Evolutionary conservation across 2,113 vertebrate genomes (phyloP).

Genomic region (Pelodiscus sinensis): DNA sequence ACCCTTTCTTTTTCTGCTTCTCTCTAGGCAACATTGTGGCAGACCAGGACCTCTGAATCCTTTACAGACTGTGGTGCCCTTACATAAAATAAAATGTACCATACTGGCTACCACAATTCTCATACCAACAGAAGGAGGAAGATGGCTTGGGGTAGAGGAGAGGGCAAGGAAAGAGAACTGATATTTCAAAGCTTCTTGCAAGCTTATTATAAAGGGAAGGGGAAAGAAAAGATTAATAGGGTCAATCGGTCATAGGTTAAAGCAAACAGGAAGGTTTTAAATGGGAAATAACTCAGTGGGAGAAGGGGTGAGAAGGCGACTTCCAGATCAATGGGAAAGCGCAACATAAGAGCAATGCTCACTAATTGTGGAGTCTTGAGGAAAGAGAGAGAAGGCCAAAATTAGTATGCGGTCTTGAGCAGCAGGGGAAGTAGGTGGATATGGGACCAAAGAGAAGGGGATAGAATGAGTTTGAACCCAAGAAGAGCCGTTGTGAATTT

Average conservation of each 20-base stretch:
- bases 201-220: background rate
- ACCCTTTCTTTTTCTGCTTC: background rate
- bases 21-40: background rate
- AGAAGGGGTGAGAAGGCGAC: background rate
- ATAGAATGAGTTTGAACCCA: background rate
- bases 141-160: background rate
- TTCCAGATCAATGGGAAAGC: background rate
- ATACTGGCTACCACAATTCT: background rate
- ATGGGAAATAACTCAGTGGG: background rate
- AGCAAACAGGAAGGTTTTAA: constrained; percentile 7
- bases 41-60: background rate
- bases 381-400: background rate
- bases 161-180: background rate
- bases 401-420: background rate
- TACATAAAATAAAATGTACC: background rate
- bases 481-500: background rate
- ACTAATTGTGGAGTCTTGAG: background rate
- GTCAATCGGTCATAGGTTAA: background rate
- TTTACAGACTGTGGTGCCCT: background rate
- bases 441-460: background rate
- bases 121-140: background rate
- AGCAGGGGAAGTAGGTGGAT: background rate
- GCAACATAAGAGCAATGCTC: background rate
- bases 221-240: background rate
- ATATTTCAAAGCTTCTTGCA: constrained; percentile 27